Evolutionary conservation across 1,140 invertebrate genomes (phyloP).

Genomic region (Drosophila funebris): DNA sequence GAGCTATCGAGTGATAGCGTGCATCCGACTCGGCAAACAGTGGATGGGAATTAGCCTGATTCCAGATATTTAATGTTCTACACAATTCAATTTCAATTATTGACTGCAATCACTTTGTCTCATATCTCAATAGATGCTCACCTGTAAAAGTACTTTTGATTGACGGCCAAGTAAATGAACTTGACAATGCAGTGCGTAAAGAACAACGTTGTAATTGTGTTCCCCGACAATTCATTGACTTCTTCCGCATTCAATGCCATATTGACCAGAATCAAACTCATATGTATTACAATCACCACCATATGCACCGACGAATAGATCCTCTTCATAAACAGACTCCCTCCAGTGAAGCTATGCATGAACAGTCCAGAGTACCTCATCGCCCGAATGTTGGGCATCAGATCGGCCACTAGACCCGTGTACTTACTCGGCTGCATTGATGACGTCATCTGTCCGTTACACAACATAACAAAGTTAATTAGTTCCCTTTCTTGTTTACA

Average conservation of each 20-base stretch:
- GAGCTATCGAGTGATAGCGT: constrained; percentile 88
- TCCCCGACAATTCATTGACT: constrained; percentile 91
- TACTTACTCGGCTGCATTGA: constrained; percentile 75
- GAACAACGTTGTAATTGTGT: constrained; percentile 92
- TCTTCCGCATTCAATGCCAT: constrained; percentile 89
- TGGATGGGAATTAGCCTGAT: constrained; percentile 92
- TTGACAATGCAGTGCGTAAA: constrained; percentile 91
- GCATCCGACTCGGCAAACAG: constrained; percentile 93
- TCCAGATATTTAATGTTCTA: constrained; percentile 90
- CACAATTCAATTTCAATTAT: neutral
- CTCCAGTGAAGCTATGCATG: constrained; percentile 90
- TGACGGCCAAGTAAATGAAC: constrained; percentile 88
- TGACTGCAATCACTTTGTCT: neutral
- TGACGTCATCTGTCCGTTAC: constrained; percentile 47
- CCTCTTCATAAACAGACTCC: constrained; percentile 85
- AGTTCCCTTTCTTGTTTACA: neutral
- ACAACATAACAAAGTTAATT: constrained; percentile 27
- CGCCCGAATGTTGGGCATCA: constrained; percentile 91
- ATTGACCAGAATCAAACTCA: constrained; percentile 87
- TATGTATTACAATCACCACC: constrained; percentile 87
- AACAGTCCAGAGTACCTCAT: constrained; percentile 91
- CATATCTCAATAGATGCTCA: constrained; percentile 63
- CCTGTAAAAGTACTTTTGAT: constrained; percentile 90
- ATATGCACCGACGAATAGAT: constrained; percentile 87
- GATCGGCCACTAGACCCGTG: constrained; percentile 90